Conservation (phyloP, 2,888 invertebrate species). For the Heliconius ethilla region DNA sequence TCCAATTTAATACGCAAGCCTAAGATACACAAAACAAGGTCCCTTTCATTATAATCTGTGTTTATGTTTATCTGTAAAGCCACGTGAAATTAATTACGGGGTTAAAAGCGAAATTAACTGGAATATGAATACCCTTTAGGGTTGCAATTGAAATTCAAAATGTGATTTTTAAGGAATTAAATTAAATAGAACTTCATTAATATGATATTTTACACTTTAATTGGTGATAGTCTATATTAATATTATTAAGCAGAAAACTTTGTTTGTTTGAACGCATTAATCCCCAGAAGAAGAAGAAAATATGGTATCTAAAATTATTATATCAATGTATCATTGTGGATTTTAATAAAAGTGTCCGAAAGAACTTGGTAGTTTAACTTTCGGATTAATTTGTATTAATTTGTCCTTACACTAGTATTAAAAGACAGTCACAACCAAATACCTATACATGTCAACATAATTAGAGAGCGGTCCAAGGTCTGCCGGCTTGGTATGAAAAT, state of each 20-base stretch:
- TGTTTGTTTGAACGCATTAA: neutral
- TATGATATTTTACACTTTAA: neutral
- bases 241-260: neutral
- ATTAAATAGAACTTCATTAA: constrained; percentile 15
- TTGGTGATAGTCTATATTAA: neutral
- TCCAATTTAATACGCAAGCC: constrained; percentile 46
- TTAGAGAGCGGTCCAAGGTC: constrained; percentile 37
- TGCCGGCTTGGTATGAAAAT: constrained; percentile 40
- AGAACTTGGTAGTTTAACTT: too few relatives aligned
- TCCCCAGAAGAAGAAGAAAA: neutral
- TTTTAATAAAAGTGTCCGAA: too few relatives aligned
- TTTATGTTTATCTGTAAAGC: constrained; percentile 56
- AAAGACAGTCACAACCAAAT: neutral
- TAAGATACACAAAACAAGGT: constrained; percentile 50
- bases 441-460: constrained; percentile 9
- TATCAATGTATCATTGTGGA: too few relatives aligned
- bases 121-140: constrained; percentile 46
- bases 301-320: too few relatives aligned
- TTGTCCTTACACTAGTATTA: neutral
- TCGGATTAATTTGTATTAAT: too few relatives aligned
- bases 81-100: constrained; percentile 57
- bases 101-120: constrained; percentile 52
- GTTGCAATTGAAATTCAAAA: constrained; percentile 34
- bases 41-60: constrained; percentile 56
- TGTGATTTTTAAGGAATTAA: constrained; percentile 22